Percentiles rank a stretch among this genome's conserved stretches.
phyloP scores from a whole-genome alignment of 2,888 invertebrate genomes.

The Lottia scabra region DNA sequence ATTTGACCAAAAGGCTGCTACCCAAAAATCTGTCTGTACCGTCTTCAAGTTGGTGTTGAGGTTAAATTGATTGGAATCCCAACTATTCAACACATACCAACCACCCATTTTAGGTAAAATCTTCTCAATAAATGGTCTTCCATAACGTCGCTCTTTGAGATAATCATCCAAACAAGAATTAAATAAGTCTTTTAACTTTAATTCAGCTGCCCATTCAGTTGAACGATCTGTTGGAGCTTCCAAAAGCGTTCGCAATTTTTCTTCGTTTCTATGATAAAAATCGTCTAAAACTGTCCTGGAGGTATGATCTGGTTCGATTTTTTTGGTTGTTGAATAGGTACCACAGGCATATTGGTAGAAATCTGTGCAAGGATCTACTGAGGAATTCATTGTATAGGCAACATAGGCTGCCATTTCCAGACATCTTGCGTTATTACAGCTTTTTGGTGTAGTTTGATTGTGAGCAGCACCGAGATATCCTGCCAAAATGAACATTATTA shows the following conservation, averaged over 20 bases:
- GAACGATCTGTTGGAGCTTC: conserved; percentile 32
- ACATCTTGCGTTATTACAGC: conserved; percentile 23
- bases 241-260: conserved; percentile 40
- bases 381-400: conserved; percentile 42
- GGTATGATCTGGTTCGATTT: conserved; percentile 35
- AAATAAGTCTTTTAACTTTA: conserved; percentile 76
- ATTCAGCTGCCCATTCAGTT: conserved; percentile 68
- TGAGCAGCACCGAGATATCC: background rate
- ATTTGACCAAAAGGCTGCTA: conserved; percentile 47
- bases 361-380: conserved; percentile 71
- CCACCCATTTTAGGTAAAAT: conserved; percentile 49
- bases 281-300: conserved; percentile 39
- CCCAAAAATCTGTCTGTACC: conserved; percentile 54
- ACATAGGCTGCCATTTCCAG: conserved; percentile 42
- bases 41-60: conserved; percentile 46
- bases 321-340: conserved; percentile 69
- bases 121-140: conserved; percentile 44
- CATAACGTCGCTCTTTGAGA: conserved; percentile 42
- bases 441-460: background rate
- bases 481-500: background rate
- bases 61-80: conserved; percentile 38
- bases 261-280: conserved; percentile 44
- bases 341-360: conserved; percentile 68
- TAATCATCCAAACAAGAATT: conserved; percentile 72
- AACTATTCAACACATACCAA: conserved; percentile 53